These are phyloP conservation scores for Endotricha flammealis DNA, from an alignment of 2,888 invertebrate genomes.

Conservation along the genomic window DNA sequence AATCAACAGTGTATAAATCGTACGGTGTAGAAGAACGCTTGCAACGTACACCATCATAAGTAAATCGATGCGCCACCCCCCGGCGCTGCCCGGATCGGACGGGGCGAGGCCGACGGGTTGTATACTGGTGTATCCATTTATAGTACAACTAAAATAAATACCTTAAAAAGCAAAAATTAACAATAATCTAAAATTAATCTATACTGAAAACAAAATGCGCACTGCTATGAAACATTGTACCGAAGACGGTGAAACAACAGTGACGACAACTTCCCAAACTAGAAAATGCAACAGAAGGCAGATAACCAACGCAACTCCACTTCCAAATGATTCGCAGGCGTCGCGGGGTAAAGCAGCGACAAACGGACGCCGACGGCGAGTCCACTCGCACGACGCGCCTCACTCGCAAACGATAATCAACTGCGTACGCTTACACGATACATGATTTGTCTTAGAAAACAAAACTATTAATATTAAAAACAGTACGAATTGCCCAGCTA, in stretches of 20 bases:
- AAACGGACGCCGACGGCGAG: background rate
- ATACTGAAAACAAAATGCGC: conserved; percentile 62
- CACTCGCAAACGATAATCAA: conserved; percentile 31
- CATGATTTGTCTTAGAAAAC: conserved; percentile 54
- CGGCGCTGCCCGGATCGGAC: conserved; percentile 33
- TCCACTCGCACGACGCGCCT: background rate
- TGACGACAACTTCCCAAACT: conserved; percentile 39
- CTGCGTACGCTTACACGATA: conserved; percentile 54
- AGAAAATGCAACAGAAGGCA: conserved; percentile 72
- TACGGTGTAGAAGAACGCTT: conserved; percentile 38
- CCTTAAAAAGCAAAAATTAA: conserved; percentile 71
- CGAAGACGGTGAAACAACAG: conserved; percentile 28
- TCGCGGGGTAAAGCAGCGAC: conserved; percentile 5
- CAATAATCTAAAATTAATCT: conserved; percentile 62
- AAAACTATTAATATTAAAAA: conserved; percentile 65
- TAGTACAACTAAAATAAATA: conserved; percentile 77
- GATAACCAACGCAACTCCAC: conserved; percentile 31
- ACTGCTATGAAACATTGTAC: conserved; percentile 32
- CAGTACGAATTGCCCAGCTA: conserved; percentile 75
- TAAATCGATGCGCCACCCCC: conserved; percentile 29
- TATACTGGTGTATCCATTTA: conserved; percentile 75
- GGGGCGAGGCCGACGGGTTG: conserved; percentile 45
- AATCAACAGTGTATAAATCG: conserved; percentile 55
- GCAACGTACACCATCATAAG: conserved; percentile 39
- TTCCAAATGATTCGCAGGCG: conserved; percentile 5